Base-by-base conservation (phyloP, 2,888 invertebrate species). In the Tortricodes alternella region DNA sequence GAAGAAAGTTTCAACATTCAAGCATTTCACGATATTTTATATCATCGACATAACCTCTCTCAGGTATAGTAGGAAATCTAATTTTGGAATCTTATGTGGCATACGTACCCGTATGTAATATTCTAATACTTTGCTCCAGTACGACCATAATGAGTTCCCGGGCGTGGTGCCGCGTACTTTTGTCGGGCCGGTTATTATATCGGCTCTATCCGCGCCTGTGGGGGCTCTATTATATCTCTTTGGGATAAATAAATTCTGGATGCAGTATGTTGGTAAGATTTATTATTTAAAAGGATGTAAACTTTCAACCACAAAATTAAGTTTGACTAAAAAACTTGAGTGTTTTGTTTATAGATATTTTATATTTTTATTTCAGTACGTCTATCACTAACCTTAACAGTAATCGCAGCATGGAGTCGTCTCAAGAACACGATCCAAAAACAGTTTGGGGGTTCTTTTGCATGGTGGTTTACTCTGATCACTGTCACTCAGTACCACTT, bases 1-100 rank as follows among this genome's bases (percentile, higher is more conserved):
- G 99, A 99, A 89, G 99, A 99, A 91, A 99, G 99, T 87, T 99
- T 99, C 83, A 99, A 99, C 90, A 92, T 99, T 57, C 99, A 99
- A 91, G 99, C 99, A 16, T 96, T 96, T 83, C 99, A 99, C 89
- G 99, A 99, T 89, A 93, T 99, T 73, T 91, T 99, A 43, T 98
- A 97, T 86, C 95, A 97, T 81, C 93, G 95, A 66, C 92, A 93
- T 84, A 96, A 97, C 92, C 92, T 98, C 67, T 92, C 95, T 55
- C 92, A 96, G 95, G 98, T 98, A 92, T 73, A 72, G 62, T 62
- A 61, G 61, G 66, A 71, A 79, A 71, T 89, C 89, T 89, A 90
- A 89, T 80, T 90, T 88, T 89, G 88, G 88, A 89, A 73, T 73
- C 67, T 44, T 72, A 72, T 61, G 70, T 69, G 71, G 69, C 67